These are phyloP conservation scores for Cerastis rubricosa DNA, from an alignment of 2,888 invertebrate genomes.

Conservation along the genomic window DNA sequence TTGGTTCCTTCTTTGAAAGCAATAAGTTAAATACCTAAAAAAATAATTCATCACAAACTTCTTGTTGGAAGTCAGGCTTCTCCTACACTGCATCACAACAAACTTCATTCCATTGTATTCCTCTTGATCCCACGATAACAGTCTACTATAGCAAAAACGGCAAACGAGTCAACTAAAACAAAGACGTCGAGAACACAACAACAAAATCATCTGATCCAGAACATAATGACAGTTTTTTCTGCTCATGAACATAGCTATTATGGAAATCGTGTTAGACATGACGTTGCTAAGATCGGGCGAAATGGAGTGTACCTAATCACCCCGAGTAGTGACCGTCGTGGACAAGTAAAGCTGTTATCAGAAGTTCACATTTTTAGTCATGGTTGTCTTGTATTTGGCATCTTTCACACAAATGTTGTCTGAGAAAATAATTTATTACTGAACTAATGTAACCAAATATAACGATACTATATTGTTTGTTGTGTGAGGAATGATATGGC, in stretches of 20 bases:
- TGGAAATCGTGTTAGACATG: slow-evolving; percentile 52
- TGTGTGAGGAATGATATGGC: too few species aligned
- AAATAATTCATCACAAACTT: not conserved
- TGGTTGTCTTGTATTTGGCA: not conserved
- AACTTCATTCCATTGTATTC: not conserved
- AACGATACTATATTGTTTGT: not conserved
- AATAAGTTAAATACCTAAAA: not conserved
- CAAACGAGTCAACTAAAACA: not conserved
- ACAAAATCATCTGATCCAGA: slow-evolving; percentile 32
- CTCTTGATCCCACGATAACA: not conserved
- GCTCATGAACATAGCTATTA: slow-evolving; percentile 48
- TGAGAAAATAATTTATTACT: not conserved
- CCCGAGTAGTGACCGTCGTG: slow-evolving; percentile 29
- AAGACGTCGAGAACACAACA: slow-evolving; percentile 4
- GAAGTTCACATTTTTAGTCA: not conserved
- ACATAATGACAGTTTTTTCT: slow-evolving; percentile 46
- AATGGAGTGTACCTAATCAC: slow-evolving; percentile 45
- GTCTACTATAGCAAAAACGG: not conserved
- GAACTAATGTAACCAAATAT: not conserved
- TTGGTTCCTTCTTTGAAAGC: not conserved
- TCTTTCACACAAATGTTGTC: not conserved
- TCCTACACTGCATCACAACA: not conserved
- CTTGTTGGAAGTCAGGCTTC: not conserved
- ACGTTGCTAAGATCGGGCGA: slow-evolving; percentile 20
- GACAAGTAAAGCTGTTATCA: slow-evolving; percentile 1